Conservation (phyloP, 1,140 invertebrate genomes). For the Heliconius eleuchia region DNA sequence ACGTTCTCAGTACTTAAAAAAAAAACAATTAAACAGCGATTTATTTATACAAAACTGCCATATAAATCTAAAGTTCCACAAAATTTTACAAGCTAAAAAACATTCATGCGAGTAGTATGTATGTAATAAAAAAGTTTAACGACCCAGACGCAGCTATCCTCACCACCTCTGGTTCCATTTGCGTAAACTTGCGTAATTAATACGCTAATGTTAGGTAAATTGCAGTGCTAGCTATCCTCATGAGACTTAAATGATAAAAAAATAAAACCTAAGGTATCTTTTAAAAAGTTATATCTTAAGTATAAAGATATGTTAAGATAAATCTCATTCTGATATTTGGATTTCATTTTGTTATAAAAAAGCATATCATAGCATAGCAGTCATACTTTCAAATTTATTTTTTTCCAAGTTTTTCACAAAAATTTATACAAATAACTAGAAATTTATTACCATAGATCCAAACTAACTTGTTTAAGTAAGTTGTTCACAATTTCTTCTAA, state of each 20-base stretch:
- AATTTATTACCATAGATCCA: no score
- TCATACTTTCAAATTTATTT: no score
- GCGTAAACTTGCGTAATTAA: slow-evolving; percentile 27
- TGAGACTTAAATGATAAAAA: background rate
- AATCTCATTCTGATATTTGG: no score
- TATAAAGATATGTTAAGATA: no score
- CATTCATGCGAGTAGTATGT: background rate
- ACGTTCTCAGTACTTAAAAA: background rate
- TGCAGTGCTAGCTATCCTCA: background rate
- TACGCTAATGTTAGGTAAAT: slow-evolving; percentile 22
- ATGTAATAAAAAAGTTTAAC: slow-evolving; percentile 12
- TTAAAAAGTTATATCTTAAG: no score
- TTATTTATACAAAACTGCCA: background rate
- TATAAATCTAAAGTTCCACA: background rate
- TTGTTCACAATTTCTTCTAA: no score
- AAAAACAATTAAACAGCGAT: background rate
- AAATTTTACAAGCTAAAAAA: slow-evolving; percentile 1
- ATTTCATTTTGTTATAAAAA: no score
- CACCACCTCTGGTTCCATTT: slow-evolving; percentile 18
- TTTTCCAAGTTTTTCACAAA: no score
- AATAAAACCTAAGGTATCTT: background rate
- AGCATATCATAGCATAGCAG: no score
- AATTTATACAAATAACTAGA: no score
- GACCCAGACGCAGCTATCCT: slow-evolving; percentile 7
- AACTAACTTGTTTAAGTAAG: no score